Conservation (phyloP, 2,888 invertebrate species). For the Tetranychus truncatus region DNA sequence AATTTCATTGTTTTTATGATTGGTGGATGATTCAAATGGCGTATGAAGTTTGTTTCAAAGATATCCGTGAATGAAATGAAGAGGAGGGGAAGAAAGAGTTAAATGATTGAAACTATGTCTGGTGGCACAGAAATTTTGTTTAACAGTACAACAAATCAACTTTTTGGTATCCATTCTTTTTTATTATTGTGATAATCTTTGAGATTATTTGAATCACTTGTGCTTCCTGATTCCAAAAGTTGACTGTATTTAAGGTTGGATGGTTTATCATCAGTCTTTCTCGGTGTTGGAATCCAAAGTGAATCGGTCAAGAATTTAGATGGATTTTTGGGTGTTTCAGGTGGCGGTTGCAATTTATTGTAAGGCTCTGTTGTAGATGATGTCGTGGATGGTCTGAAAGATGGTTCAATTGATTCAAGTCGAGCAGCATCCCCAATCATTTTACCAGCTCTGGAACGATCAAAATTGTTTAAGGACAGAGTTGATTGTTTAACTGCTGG, state of each 20-base stretch:
- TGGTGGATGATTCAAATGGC: not conserved
- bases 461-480: not conserved
- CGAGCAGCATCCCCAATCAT: not conserved
- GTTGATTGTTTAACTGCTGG: not conserved
- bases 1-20: not conserved
- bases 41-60: not conserved
- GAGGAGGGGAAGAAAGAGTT: not conserved
- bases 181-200: not conserved
- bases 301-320: not conserved
- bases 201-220: not conserved
- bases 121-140: not conserved
- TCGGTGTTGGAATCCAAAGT: not conserved
- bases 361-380: too few relatives aligned
- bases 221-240: not conserved
- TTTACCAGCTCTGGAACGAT: not conserved
- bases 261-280: too few relatives aligned
- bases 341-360: not conserved
- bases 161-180: conserved; percentile 38
- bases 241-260: not conserved
- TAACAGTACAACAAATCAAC: conserved; percentile 42
- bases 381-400: too few relatives aligned
- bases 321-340: not conserved
- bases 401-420: not conserved
- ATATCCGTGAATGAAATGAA: not conserved
- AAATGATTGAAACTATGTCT: not conserved